Evolutionary conservation across 2,113 vertebrate species (phyloP).

Genomic region (Apus apus): DNA sequence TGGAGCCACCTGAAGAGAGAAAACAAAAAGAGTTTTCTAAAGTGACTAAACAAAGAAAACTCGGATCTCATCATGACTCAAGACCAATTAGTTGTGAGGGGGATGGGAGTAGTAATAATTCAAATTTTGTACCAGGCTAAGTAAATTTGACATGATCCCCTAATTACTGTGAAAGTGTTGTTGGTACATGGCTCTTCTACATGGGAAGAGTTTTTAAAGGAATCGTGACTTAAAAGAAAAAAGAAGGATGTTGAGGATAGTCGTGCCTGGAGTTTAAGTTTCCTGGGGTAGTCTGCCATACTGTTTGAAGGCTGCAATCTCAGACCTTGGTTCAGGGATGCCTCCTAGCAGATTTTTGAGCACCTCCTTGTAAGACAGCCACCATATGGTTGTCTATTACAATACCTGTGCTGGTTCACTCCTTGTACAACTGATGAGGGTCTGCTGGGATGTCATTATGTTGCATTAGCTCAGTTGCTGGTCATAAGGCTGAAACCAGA

Average conservation of each 20-base stretch:
- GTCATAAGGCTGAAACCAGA: neutral
- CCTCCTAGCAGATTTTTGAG: neutral
- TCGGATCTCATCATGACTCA: neutral
- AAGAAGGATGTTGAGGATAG: neutral
- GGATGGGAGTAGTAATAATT: neutral
- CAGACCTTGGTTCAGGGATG: neutral
- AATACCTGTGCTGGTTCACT: neutral
- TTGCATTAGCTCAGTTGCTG: neutral
- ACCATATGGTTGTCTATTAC: neutral
- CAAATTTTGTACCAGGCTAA: neutral
- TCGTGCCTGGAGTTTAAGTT: neutral
- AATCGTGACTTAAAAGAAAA: neutral
- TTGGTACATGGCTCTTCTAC: neutral
- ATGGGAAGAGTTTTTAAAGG: neutral
- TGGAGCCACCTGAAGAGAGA: neutral
- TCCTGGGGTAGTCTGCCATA: rapidly evolving
- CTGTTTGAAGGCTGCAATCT: neutral
- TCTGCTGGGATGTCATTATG: neutral
- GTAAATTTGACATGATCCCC: rapidly evolving
- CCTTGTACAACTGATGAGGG: neutral
- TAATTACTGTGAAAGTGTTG: neutral
- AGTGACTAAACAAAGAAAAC: neutral
- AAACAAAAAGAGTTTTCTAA: neutral
- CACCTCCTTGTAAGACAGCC: neutral
- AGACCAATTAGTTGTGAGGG: neutral